Conservation (phyloP, 2,797 vertebrate species). For the Danio jaintianensis region DNA sequence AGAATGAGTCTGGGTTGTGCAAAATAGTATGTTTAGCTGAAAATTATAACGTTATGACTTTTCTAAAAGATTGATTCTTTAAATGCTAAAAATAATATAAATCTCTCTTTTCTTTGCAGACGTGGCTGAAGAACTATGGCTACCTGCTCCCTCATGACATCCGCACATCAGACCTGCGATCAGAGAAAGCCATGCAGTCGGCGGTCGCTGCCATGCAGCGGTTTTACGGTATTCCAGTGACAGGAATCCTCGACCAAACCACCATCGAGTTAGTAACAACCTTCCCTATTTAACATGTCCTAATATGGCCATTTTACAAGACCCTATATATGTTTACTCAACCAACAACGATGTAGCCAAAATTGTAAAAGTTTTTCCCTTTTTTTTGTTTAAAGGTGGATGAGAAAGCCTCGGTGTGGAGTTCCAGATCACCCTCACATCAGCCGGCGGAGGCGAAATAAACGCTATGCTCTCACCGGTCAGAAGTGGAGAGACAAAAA, state of each 20-base stretch:
- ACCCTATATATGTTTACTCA: neutral
- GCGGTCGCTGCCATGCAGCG: constrained; percentile 93
- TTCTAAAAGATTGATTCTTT: no score
- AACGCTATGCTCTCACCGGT: constrained; percentile 94
- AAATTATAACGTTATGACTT: no score
- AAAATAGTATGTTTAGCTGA: no score
- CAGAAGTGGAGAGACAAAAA: constrained; percentile 97
- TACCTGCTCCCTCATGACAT: constrained; percentile 89
- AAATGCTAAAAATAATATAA: neutral
- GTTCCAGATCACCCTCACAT: constrained; percentile 92
- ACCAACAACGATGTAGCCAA: no score
- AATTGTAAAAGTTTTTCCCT: neutral
- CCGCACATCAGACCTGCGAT: constrained; percentile 84
- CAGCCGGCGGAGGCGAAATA: constrained; percentile 88
- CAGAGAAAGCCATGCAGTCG: constrained; percentile 89
- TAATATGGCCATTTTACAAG: neutral
- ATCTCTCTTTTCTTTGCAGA: constrained; percentile 71
- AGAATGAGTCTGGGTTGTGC: no score
- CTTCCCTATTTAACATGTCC: neutral
- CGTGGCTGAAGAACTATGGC: constrained; percentile 91
- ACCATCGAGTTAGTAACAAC: constrained; percentile 87
- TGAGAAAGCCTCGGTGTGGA: constrained; percentile 94
- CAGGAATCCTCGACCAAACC: constrained; percentile 88
- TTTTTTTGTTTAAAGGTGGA: constrained; percentile 85
- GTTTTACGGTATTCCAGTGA: constrained; percentile 92